Conservation (phyloP, 2,113 vertebrate genomes). For the Sciurus niger region DNA sequence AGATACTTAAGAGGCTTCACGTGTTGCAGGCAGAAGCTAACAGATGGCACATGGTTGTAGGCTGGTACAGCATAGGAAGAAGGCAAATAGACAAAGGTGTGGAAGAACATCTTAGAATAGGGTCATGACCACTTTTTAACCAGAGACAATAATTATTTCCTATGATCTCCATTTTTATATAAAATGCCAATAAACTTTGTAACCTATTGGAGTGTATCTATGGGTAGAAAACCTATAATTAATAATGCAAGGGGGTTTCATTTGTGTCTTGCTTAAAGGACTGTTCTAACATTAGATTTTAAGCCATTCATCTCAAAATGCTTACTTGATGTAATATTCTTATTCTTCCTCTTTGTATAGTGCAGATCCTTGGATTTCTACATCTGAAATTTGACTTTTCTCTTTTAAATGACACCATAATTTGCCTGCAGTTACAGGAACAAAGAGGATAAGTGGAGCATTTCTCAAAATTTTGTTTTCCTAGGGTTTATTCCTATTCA, state of each 20-base stretch:
- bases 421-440: not conserved
- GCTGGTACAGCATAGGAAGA: not conserved
- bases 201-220: not conserved
- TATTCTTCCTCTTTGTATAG: not conserved
- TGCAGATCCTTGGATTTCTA: not conserved
- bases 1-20: slow-evolving; percentile 80
- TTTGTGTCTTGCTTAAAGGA: not conserved
- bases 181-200: not conserved
- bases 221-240: not conserved
- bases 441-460: not conserved
- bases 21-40: slow-evolving; percentile 82
- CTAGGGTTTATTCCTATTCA: not conserved
- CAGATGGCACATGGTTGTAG: slow-evolving; percentile 70
- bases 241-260: not conserved
- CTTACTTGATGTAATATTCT: not conserved
- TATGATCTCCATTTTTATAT: not conserved
- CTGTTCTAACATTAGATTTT: not conserved
- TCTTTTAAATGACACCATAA: not conserved
- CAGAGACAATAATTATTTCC: not conserved
- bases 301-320: not conserved
- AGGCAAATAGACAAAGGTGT: slow-evolving; percentile 58
- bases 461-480: slow-evolving; percentile 50
- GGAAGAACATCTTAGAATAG: slow-evolving; percentile 79
- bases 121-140: slow-evolving; percentile 46
- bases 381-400: not conserved